Evolutionary conservation across 2,113 vertebrate genomes (phyloP).

Genomic region (Tichodroma muraria): DNA sequence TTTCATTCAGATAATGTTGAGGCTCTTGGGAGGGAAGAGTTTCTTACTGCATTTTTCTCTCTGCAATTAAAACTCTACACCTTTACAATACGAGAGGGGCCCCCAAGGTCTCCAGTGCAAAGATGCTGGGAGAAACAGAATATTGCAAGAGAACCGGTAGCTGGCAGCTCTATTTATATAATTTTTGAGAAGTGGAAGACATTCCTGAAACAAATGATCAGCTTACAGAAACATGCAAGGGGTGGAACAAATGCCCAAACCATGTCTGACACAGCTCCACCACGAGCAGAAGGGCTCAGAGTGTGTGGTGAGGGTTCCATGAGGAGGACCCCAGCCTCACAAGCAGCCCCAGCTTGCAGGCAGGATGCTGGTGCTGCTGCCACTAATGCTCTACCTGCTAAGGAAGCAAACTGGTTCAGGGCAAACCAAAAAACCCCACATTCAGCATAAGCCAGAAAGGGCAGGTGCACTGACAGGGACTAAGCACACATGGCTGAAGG

Average conservation of each 20-base stretch:
- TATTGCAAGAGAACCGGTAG: not conserved
- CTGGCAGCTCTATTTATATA: not conserved
- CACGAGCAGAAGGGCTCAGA: not conserved
- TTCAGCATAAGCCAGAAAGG: not conserved
- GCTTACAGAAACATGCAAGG: not conserved
- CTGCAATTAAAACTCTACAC: not conserved
- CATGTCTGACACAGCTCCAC: not conserved
- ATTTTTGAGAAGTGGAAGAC: not conserved
- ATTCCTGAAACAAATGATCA: slow-evolving; percentile 2
- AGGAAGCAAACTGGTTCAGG: not conserved
- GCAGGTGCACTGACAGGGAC: not conserved
- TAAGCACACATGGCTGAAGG: not conserved
- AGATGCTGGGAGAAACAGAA: not conserved
- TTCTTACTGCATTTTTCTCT: not conserved
- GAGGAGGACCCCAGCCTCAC: not conserved
- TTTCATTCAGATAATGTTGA: not conserved
- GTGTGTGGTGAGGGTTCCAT: not conserved
- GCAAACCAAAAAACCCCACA: not conserved
- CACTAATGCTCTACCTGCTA: not conserved
- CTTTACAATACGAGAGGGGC: not conserved
- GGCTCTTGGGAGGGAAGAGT: not conserved
- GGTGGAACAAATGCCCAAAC: not conserved
- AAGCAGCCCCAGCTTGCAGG: not conserved
- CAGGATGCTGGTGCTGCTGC: not conserved
- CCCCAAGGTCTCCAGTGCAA: not conserved